Percentiles rank a stretch among this genome's conserved stretches.
Evolutionary conservation across 1,140 invertebrate species (phyloP).

Genomic region (Portunus trituberculatus): DNA sequence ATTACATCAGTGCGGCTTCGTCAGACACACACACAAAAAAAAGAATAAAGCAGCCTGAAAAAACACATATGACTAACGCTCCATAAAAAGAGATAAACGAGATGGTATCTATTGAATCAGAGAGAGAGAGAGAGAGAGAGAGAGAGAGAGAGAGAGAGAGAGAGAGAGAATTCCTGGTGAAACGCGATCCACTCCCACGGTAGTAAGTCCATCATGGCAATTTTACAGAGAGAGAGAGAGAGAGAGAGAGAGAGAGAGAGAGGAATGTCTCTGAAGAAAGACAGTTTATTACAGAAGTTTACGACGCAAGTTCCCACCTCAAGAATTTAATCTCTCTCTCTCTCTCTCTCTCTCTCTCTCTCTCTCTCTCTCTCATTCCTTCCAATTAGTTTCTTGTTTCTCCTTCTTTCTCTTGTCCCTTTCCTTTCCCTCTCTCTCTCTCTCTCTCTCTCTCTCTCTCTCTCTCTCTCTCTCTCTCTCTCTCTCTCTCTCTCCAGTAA

Average conservation of each 20-base stretch:
- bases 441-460: no score
- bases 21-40: no score
- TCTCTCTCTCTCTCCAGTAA: no score
- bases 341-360: constrained; percentile 36
- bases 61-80: no score
- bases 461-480: no score
- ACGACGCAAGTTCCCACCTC: no score
- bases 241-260: constrained; percentile 49
- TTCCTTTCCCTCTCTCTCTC: background rate
- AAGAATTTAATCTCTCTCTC: background rate
- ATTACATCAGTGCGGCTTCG: no score
- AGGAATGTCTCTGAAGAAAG: background rate
- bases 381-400: background rate
- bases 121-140: background rate
- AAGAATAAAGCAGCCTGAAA: no score
- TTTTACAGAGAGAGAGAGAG: background rate
- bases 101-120: background rate
- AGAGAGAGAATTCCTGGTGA: background rate
- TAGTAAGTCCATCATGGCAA: background rate
- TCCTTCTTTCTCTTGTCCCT: background rate
- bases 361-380: background rate
- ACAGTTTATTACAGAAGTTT: background rate
- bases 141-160: background rate
- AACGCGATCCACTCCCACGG: no score
- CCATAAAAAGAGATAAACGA: no score